phyloP scores from a whole-genome alignment of 2,797 vertebrate species.

The Typhlichthys eigenmanni region DNA sequence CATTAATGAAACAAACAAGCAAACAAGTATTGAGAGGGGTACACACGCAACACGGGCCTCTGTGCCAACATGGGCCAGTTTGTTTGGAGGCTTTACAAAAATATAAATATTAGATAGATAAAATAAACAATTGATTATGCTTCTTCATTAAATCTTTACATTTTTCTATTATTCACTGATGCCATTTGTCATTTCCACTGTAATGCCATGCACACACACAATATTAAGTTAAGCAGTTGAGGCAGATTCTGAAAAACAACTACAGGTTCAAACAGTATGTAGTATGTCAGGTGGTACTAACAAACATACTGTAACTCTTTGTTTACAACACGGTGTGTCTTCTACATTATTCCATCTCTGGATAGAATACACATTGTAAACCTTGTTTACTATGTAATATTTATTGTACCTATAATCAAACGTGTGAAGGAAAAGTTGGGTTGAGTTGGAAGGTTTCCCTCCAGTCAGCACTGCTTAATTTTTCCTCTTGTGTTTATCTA shows the following conservation, averaged over 20 bases:
- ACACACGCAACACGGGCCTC: conserved; percentile 70
- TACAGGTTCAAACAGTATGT: not conserved
- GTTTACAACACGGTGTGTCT: too few species aligned
- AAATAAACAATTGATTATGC: conserved; percentile 79
- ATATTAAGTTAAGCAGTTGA: conserved; percentile 30
- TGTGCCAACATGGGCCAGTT: conserved; percentile 71
- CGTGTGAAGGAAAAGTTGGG: too few species aligned
- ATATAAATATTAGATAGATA: conserved; percentile 79
- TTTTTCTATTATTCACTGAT: conserved; percentile 64
- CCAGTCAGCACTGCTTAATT: not conserved
- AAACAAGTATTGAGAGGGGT: conserved; percentile 69
- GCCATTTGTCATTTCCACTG: conserved; percentile 64
- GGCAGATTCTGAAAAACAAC: not conserved
- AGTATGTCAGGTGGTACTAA: too few species aligned
- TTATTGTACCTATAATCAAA: too few species aligned
- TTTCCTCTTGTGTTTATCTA: too few species aligned
- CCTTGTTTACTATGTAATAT: too few species aligned
- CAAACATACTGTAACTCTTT: too few species aligned
- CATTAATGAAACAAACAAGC: conserved; percentile 82
- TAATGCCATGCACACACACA: conserved; percentile 48
- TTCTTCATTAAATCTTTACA: conserved; percentile 72
- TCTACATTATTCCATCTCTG: too few species aligned
- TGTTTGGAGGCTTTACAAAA: conserved; percentile 73
- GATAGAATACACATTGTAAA: too few species aligned
- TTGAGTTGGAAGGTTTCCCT: not conserved